Evolutionary conservation across 2,888 invertebrate species (phyloP).

Genomic region (Lumbricus terrestris): DNA sequence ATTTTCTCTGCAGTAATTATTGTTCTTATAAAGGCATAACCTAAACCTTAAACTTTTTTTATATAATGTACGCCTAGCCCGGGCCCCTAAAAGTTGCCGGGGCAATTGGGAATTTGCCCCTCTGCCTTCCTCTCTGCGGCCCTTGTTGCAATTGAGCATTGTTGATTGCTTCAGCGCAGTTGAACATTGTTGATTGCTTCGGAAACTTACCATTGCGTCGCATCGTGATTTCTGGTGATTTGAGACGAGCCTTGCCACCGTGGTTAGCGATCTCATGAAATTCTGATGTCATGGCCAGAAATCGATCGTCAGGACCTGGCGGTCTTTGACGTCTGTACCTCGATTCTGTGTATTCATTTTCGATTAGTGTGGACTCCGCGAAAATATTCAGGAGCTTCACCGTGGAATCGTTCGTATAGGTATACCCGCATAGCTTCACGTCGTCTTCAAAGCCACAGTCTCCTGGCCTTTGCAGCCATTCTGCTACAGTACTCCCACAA

Average conservation of each 20-base stretch:
- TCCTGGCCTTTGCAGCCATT: background rate
- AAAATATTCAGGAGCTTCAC: background rate
- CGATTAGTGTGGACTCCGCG: background rate
- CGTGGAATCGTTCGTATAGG: background rate
- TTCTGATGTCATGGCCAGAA: background rate
- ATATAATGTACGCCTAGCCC: no score
- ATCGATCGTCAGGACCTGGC: background rate
- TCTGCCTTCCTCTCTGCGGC: no score
- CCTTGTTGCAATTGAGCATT: no score
- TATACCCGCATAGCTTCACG: background rate
- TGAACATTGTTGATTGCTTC: background rate
- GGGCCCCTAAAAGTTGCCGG: no score
- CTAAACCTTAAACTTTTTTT: no score
- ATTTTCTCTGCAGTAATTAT: no score
- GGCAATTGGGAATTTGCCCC: no score
- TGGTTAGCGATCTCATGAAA: background rate
- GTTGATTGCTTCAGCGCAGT: background rate
- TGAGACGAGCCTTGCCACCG: background rate
- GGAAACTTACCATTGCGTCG: background rate
- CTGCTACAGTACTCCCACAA: background rate
- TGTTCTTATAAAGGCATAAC: no score
- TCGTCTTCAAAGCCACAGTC: background rate
- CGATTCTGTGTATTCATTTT: no score
- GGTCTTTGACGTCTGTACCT: no score
- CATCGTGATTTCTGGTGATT: background rate